Percentiles rank a stretch among this genome's conserved stretches.
Conservation (phyloP, 2,888 invertebrate genomes). For the Philopedon plagiatum region DNA sequence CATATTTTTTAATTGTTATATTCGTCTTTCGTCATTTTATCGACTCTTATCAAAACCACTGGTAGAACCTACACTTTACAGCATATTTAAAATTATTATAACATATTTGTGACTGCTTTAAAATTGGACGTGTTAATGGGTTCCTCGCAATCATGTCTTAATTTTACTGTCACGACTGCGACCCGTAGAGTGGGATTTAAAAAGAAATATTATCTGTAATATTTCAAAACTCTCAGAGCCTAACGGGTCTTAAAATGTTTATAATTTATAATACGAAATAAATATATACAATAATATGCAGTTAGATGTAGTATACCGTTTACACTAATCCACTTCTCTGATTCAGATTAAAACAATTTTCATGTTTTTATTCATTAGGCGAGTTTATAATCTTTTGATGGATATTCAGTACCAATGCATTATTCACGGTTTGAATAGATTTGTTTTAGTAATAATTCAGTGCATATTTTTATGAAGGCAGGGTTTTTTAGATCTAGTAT, state of each 20-base stretch:
- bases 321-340: constrained; percentile 19
- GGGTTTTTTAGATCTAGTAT: too few species aligned
- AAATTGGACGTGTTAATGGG: constrained; percentile 25
- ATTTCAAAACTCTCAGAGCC: constrained; percentile 17
- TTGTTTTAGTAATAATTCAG: too few species aligned
- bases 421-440: too few species aligned
- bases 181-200: constrained; percentile 7
- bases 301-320: constrained; percentile 23
- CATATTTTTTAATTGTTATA: too few species aligned
- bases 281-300: constrained; percentile 14
- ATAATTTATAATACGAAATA: constrained; percentile 20
- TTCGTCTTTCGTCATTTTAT: too few species aligned
- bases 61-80: too few species aligned
- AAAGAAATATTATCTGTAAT: constrained; percentile 33
- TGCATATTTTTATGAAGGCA: too few species aligned
- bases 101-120: neutral
- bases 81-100: neutral
- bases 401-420: neutral
- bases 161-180: constrained; percentile 22
- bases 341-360: constrained; percentile 14
- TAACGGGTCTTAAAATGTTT: constrained; percentile 29
- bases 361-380: constrained; percentile 11
- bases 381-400: neutral
- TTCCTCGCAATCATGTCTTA: constrained; percentile 21
- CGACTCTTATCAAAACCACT: too few species aligned